phyloP scores from a whole-genome alignment of 1,140 invertebrate species.

The Dendrolimus punctatus region DNA sequence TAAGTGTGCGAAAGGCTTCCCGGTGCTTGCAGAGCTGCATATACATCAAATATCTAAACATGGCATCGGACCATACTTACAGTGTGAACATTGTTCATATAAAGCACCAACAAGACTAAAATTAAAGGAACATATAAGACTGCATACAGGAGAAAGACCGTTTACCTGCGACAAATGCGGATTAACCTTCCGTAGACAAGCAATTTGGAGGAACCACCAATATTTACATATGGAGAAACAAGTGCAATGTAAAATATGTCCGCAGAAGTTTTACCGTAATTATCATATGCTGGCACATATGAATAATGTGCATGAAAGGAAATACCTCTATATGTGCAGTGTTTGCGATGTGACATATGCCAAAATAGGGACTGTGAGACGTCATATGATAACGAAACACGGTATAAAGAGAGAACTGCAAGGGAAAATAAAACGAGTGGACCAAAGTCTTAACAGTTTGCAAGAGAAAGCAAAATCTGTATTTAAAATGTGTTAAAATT shows the following conservation, averaged over 20 bases:
- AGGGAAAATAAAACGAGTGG: slow-evolving; percentile 40
- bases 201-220: slow-evolving; percentile 50
- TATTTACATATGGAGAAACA: slow-evolving; percentile 46
- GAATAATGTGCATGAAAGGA: slow-evolving; percentile 47
- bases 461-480: too few species aligned
- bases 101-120: slow-evolving; percentile 42
- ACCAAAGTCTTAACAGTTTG: too few species aligned
- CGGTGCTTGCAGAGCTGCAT: slow-evolving; percentile 26
- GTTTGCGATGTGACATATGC: slow-evolving; percentile 48
- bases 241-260: slow-evolving; percentile 45
- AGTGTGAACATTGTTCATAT: slow-evolving; percentile 44
- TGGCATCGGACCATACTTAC: slow-evolving; percentile 33
- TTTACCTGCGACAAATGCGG: slow-evolving; percentile 58
- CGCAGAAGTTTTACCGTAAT: slow-evolving; percentile 37
- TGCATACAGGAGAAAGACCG: slow-evolving; percentile 53
- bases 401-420: slow-evolving; percentile 51
- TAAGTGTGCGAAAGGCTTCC: slow-evolving; percentile 50
- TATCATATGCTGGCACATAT: slow-evolving; percentile 42
- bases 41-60: slow-evolving; percentile 39
- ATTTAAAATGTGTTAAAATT: too few species aligned
- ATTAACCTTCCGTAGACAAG: slow-evolving; percentile 45
- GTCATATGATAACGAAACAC: slow-evolving; percentile 47
- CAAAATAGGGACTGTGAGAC: slow-evolving; percentile 38
- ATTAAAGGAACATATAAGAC: slow-evolving; percentile 45
- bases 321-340: slow-evolving; percentile 47